Percentiles rank a stretch among this genome's conserved stretches.
Conservation (phyloP, 1,140 invertebrate genomes). For the Chionoecetes opilio region DNA sequence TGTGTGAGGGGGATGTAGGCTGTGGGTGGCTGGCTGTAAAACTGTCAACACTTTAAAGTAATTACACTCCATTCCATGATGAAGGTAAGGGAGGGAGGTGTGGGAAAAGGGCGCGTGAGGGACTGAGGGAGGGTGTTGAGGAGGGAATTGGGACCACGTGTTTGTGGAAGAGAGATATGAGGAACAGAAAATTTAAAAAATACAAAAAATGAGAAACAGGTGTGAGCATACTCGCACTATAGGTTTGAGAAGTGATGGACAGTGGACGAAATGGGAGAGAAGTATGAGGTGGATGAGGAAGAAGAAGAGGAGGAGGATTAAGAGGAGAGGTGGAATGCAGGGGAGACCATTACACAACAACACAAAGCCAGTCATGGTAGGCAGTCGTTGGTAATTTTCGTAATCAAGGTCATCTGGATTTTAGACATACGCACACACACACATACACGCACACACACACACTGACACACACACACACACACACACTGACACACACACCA, state of each 20-base stretch:
- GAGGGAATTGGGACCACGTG: too few relatives aligned
- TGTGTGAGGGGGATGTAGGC: slow-evolving; percentile 29
- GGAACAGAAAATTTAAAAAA: not conserved
- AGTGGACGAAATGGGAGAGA: not conserved
- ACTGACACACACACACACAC: not conserved
- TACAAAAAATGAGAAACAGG: not conserved
- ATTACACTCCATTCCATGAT: not conserved
- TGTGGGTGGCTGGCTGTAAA: not conserved
- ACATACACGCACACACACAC: too few relatives aligned
- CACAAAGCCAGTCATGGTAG: slow-evolving; percentile 6
- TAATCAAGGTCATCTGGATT: not conserved
- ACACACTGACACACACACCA: not conserved
- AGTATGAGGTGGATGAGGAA: not conserved
- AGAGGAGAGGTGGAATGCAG: not conserved
- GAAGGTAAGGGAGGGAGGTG: not conserved
- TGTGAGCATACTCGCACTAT: not conserved
- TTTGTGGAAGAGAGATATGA: not conserved
- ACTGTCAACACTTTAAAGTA: not conserved
- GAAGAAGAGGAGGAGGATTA: not conserved
- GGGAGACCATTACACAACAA: not conserved
- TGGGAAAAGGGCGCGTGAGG: not conserved
- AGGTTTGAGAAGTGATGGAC: not conserved
- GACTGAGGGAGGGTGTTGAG: slow-evolving; percentile 16
- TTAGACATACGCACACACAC: not conserved
- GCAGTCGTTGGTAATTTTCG: not conserved